A percentile compares a stretch with the other conserved stretches of the same genome.
phyloP scores from a whole-genome alignment of 2,113 vertebrate species.

The Meleagris gallopavo region DNA sequence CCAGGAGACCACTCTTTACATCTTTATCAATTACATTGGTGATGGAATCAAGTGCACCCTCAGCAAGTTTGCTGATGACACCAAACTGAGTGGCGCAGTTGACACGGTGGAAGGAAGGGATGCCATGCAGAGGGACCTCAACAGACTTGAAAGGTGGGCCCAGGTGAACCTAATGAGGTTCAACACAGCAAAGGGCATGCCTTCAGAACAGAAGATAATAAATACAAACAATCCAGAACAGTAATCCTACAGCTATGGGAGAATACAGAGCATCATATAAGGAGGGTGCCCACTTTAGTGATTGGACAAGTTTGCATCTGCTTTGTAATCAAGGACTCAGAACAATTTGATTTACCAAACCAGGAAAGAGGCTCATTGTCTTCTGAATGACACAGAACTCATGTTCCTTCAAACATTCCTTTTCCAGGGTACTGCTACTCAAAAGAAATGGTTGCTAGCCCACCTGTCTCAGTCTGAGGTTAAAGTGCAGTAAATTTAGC shows the following conservation, averaged over 20 bases:
- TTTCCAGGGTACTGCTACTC: not conserved
- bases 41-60: too few species aligned
- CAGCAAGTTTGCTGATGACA: too few species aligned
- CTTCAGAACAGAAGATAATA: not conserved
- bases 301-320: not conserved
- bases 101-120: too few species aligned
- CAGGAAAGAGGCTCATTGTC: not conserved
- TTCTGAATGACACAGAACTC: not conserved
- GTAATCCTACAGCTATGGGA: not conserved
- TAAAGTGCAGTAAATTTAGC: not conserved
- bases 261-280: not conserved
- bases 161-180: too few species aligned
- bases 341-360: not conserved
- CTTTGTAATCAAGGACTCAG: not conserved
- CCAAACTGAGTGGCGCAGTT: too few species aligned
- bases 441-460: not conserved
- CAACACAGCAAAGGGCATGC: too few species aligned
- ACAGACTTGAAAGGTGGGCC: too few species aligned
- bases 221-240: not conserved
- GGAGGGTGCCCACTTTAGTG: rapidly evolving
- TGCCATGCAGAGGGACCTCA: too few species aligned
- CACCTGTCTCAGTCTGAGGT: not conserved
- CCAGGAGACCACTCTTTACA: too few species aligned
- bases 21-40: too few species aligned
- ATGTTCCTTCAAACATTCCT: not conserved